Conservation (phyloP, 1,140 invertebrate species). For the Pemphigus obesinymphae region DNA sequence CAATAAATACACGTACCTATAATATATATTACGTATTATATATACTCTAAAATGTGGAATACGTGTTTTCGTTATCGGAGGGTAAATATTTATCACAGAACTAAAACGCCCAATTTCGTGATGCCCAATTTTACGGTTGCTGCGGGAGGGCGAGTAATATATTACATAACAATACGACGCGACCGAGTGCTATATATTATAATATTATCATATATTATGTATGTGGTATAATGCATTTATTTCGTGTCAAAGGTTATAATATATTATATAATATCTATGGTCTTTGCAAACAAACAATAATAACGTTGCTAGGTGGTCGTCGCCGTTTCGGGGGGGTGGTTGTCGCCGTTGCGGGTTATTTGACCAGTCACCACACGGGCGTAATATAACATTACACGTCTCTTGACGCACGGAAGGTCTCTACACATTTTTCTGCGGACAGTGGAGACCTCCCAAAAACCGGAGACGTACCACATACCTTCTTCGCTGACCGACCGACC, state of each 20-base stretch:
- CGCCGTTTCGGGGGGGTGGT: background rate
- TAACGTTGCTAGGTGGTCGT: background rate
- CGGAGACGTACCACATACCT: background rate
- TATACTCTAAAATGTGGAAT: too few species aligned
- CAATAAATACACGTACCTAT: too few species aligned
- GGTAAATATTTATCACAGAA: slow-evolving; percentile 8
- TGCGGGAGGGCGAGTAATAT: background rate
- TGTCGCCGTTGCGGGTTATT: background rate
- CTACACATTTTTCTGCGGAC: too few species aligned
- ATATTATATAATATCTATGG: too few species aligned
- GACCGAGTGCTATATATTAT: background rate
- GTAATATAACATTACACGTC: too few species aligned
- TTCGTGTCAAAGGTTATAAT: background rate
- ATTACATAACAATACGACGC: background rate
- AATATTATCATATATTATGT: background rate
- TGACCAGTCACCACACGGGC: too few species aligned
- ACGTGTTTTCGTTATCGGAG: background rate
- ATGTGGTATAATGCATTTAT: background rate
- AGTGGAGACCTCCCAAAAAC: slow-evolving; percentile 15
- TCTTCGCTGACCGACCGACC: background rate
- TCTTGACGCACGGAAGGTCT: too few species aligned
- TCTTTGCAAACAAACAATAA: background rate
- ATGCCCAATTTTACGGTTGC: background rate
- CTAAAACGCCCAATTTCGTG: background rate
- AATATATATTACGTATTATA: too few species aligned